Evolutionary conservation across 2,888 invertebrate species (phyloP), one percentile per base, ranked within the genome.

Genomic region (Diarsia brunnea): DNA sequence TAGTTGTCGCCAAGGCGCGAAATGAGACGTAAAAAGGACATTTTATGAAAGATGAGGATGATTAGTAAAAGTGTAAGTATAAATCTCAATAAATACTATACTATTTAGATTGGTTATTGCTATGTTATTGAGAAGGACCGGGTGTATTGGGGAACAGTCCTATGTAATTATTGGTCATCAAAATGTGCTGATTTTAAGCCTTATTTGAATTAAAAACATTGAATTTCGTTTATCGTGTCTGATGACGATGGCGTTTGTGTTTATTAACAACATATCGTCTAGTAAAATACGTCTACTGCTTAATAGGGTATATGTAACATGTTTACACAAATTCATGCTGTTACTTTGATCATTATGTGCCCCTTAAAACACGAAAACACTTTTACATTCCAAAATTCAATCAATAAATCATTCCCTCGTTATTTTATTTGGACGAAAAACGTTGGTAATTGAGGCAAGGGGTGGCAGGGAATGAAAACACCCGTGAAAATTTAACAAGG

Each of bases 401-500:
- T 77, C 78, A 78, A 87, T 84, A 86, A 81, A 84, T 84, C 78
- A 78, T 51, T 61, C 45, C 47, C 65, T 78, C 78, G 70, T 86
- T 86, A 79, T 67, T 61, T 73, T 75, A 80, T 77, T 79, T 61
- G 38, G 38, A 66, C 27, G 63, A 81, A 84, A 86, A 85, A 66
- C 64, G 82, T 60, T 38, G 55, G 78, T 75, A 81, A 81, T 86
- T 68, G 74, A 69, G 24, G 64, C 83, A 71, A 87, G 81, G 84
- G 87, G 85, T 76, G 84, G 77, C 73, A 63, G 82, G 76, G 87
- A 78, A 78, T 71, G 76, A 88, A 88, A 78, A 83, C 89, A 87
- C 80, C 92, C 93, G 90, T 95, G 93, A 95, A 92, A 93, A 93
- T 95, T 95, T 95, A 94, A 95, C 95, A 93, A 95, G 94, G 88